Percentiles rank a stretch among this genome's conserved stretches.
Conservation (phyloP, 2,113 vertebrate species). For the Gymnocephalus cernua region DNA sequence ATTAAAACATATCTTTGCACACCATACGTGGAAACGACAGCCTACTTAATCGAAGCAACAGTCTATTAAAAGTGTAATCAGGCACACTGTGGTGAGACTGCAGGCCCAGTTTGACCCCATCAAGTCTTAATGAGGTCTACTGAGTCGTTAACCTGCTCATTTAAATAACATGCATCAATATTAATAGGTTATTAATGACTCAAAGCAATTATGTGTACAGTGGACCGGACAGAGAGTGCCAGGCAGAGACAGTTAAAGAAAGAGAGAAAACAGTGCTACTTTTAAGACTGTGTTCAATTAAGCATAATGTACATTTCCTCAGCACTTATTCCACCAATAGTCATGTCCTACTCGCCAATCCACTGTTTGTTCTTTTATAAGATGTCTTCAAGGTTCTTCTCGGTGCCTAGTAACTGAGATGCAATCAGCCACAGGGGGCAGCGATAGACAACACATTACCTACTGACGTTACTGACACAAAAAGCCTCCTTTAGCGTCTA, state of each 20-base stretch:
- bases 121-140: conserved; percentile 75
- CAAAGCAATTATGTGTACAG: conserved; percentile 64
- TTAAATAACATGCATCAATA: conserved; percentile 80
- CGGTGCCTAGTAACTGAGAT: background rate
- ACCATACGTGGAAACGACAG: conserved; percentile 7
- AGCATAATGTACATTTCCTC: background rate
- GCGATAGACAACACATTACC: too few species aligned
- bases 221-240: conserved; percentile 30
- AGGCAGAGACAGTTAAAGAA: conserved; percentile 1
- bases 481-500: too few species aligned
- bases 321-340: background rate
- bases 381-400: background rate
- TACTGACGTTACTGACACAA: too few species aligned
- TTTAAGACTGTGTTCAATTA: background rate
- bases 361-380: background rate
- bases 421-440: too few species aligned
- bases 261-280: background rate
- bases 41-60: conserved; percentile 64
- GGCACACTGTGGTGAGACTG: conserved; percentile 55
- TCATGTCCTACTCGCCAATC: background rate
- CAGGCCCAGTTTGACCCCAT: conserved; percentile 72
- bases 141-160: conserved; percentile 68
- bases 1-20: conserved; percentile 47
- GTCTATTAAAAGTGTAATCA: conserved; percentile 75
- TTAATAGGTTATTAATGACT: conserved; percentile 78